Conservation (phyloP, 1,140 invertebrate species). For the Sarcophaga bullata region DNA sequence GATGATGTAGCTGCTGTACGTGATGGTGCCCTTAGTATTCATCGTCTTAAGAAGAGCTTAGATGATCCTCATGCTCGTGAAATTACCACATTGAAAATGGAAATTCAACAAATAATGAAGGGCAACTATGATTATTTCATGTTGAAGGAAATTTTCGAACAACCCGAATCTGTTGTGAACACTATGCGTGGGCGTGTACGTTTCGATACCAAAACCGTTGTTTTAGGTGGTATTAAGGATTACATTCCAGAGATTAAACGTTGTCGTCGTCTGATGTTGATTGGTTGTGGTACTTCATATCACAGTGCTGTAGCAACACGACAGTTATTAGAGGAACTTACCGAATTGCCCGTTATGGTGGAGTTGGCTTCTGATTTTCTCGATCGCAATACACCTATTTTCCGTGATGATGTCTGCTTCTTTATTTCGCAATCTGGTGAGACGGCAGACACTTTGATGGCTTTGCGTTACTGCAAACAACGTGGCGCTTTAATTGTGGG, state of each 20-base stretch:
- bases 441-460: slow-evolving; percentile 98
- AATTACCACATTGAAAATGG: slow-evolving; percentile 97
- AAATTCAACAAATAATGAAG: slow-evolving; percentile 99
- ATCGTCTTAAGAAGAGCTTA: slow-evolving; percentile 82
- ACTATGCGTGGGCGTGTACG: slow-evolving; percentile 99
- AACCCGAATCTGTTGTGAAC: slow-evolving; percentile 98
- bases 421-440: slow-evolving; percentile 99
- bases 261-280: slow-evolving; percentile 94
- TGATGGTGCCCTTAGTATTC: slow-evolving; percentile 93
- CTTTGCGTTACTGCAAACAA: slow-evolving; percentile 94
- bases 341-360: slow-evolving; percentile 98
- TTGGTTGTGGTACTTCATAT: slow-evolving; percentile 99
- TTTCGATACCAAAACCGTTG: slow-evolving; percentile 86
- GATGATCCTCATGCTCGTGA: slow-evolving; percentile 91
- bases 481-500: slow-evolving; percentile 97
- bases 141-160: slow-evolving; percentile 99
- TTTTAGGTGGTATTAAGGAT: slow-evolving; percentile 79
- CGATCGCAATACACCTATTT: slow-evolving; percentile 97
- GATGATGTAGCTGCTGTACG: slow-evolving; percentile 89
- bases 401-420: slow-evolving; percentile 99
- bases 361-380: slow-evolving; percentile 98
- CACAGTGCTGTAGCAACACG: slow-evolving; percentile 98
- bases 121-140: slow-evolving; percentile 98
- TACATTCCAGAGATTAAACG: slow-evolving; percentile 97
- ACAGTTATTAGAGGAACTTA: slow-evolving; percentile 96